Conservation (phyloP, 37 sponge, comb jelly and placozoan species). For the Halichondria panicea region DNA sequence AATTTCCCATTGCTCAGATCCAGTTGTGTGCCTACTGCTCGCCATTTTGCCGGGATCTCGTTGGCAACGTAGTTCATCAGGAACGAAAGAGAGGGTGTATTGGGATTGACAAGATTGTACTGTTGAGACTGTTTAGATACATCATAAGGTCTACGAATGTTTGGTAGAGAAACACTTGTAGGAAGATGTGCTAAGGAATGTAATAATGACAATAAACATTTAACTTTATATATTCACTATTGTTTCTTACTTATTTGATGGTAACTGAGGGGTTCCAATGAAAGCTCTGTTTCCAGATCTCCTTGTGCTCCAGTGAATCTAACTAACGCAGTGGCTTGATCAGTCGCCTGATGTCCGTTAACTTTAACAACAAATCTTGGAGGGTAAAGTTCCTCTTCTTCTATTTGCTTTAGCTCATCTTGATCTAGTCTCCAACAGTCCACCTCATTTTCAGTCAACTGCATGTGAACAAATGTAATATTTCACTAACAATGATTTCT, state of each 20-base stretch:
- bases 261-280: neutral
- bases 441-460: slow-evolving; percentile 5
- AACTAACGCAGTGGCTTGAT: neutral
- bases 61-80: slow-evolving; percentile 43
- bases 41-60: slow-evolving; percentile 14
- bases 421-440: neutral
- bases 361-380: slow-evolving; percentile 17
- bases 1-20: neutral
- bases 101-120: neutral
- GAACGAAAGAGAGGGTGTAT: slow-evolving; percentile 1
- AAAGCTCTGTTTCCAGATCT: neutral
- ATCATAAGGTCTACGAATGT: neutral
- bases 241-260: neutral
- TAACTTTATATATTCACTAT: too few species aligned
- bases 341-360: neutral
- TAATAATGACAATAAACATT: neutral
- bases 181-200: too few species aligned
- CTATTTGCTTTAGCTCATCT: neutral
- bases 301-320: neutral
- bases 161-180: neutral
- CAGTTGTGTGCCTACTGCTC: slow-evolving; percentile 12
- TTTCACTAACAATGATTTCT: neutral
- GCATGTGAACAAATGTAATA: too few species aligned
- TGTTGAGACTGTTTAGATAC: neutral
- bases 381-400: slow-evolving; percentile 10